Evolutionary conservation across 1,140 invertebrate genomes (phyloP).

Genomic region (Ylistrum balloti): DNA sequence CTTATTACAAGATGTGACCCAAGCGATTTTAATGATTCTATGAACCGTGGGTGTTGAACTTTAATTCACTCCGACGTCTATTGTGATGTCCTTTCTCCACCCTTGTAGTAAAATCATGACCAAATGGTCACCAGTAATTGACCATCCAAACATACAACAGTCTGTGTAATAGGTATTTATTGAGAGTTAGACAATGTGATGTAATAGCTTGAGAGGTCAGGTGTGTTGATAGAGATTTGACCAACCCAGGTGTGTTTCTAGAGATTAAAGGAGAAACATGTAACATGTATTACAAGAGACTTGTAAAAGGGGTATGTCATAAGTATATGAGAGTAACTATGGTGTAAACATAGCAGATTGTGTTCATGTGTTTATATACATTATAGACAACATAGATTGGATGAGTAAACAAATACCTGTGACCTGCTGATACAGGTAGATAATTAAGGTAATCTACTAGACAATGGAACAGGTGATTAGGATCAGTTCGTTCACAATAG

Average conservation of each 20-base stretch:
- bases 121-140: neutral
- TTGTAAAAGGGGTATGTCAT: neutral
- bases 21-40: neutral
- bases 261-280: neutral
- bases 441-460: slow-evolving; percentile 2
- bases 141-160: neutral
- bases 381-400: neutral
- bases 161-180: neutral
- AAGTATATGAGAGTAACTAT: neutral
- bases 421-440: slow-evolving; percentile 7
- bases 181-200: neutral
- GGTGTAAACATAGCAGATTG: neutral
- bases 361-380: neutral
- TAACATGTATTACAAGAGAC: neutral
- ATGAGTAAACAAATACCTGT: neutral
- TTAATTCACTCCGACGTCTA: neutral
- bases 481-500: neutral
- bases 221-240: neutral
- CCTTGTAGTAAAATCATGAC: neutral
- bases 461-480: neutral
- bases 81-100: neutral
- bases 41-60: slow-evolving; percentile 28
- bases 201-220: neutral
- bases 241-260: slow-evolving; percentile 2
- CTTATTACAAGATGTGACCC: neutral